phyloP scores from a whole-genome alignment of 2,888 invertebrate species.

The Thecophora atra region DNA sequence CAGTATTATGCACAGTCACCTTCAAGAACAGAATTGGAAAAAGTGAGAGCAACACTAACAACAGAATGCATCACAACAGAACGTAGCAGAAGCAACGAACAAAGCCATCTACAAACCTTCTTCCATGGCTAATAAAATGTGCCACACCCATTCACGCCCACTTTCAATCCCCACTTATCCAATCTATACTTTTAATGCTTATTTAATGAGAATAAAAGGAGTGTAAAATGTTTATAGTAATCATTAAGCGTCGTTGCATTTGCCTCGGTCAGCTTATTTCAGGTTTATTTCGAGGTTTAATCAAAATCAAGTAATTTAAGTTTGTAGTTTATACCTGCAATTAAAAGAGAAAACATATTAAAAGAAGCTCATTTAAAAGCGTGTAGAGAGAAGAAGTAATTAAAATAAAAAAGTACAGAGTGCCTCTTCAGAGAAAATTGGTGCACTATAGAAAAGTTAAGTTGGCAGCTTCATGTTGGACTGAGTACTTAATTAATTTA shows the following conservation, averaged over 20 bases:
- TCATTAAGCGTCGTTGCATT: background rate
- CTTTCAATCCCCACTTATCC: too few relatives aligned
- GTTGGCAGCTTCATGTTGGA: background rate
- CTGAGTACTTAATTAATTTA: background rate
- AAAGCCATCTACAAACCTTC: too few relatives aligned
- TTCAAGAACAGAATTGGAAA: too few relatives aligned
- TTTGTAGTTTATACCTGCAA: constrained; percentile 18
- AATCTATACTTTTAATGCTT: constrained; percentile 24
- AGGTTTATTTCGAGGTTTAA: background rate
- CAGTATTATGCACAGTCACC: constrained; percentile 10
- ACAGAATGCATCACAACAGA: too few relatives aligned
- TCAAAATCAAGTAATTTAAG: background rate
- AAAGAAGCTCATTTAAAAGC: constrained; percentile 1
- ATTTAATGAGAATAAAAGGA: background rate
- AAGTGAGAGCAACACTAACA: too few relatives aligned
- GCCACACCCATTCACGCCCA: too few relatives aligned
- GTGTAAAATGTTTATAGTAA: constrained; percentile 1
- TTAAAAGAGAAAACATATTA: constrained; percentile 7
- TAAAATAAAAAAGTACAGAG: background rate
- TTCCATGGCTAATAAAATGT: too few relatives aligned
- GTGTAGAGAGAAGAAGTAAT: background rate
- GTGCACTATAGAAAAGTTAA: background rate
- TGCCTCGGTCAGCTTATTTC: background rate
- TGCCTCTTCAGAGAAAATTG: too few relatives aligned
- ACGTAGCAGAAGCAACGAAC: too few relatives aligned